Base-by-base conservation (phyloP, 2,797 vertebrate species). In the Ptychobarbus kaznakovi region DNA sequence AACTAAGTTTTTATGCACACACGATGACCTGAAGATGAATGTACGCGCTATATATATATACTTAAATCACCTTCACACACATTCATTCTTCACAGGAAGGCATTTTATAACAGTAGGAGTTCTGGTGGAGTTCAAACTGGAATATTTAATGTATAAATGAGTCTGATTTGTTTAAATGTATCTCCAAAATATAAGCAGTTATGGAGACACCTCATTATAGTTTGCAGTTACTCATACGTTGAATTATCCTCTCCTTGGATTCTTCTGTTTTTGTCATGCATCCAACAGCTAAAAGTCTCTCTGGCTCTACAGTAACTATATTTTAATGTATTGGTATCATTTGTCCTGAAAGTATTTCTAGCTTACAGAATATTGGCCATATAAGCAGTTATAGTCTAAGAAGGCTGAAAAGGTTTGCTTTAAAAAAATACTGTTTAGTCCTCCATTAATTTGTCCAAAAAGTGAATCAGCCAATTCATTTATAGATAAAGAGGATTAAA, bases 271-370 rank as follows among this genome's bases (percentile, higher is more conserved):
- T 74, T 35, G 56, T 25, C 28, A 46, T 35, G 42, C 58, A 65
- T 66, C 72, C 42, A 65, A 75, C 28, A 49, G 20, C 56, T 82
- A 80, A 80, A 51, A 81, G 63, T 49, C 44, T 51, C 44, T 83
- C 42, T 75, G 72, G 58, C 72, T 66, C 53, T n/a, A 63, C 51
- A 51, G 20, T 18, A 44, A 74, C 16, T 74, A 7, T 42, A 82
- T 74, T 74, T 74, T n/a, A 74, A 46, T 74, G 46, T 35, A 38
- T 16, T 13, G 44, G 56, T 63, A 65, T 38, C 12, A 51, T 75
- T 74, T 83, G 56, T n/a, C 22, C 22, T 20, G 13, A 9, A 75
- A 83, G 66, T 65, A 13, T 65, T 35, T 75, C 70, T 65, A 65
- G 8, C 40, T 46, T 83, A 65, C 20, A 83, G 42, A 75, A 49